Percentiles rank a stretch among this genome's conserved stretches.
phyloP scores from a whole-genome alignment of 2,888 invertebrate genomes.

The Oscheius sp. region DNA sequence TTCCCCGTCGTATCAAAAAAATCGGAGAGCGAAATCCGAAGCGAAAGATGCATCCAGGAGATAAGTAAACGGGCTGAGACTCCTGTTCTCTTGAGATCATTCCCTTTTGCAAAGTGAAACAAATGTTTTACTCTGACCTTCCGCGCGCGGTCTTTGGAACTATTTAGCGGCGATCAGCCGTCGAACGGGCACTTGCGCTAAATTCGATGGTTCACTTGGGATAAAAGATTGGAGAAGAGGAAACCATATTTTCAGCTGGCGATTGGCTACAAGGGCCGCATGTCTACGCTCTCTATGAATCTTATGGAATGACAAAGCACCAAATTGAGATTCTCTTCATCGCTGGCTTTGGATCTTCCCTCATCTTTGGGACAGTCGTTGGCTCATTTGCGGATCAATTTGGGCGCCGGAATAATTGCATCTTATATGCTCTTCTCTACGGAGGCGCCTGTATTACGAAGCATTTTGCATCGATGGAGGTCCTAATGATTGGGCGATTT shows the following conservation, averaged over 20 bases:
- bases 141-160: too few species aligned
- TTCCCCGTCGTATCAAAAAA: too few species aligned
- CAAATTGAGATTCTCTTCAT: constrained; percentile 72
- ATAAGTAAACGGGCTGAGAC: too few species aligned
- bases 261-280: constrained; percentile 75
- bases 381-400: constrained; percentile 74
- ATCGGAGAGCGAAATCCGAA: too few species aligned
- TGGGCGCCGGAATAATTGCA: constrained; percentile 73
- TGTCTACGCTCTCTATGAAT: constrained; percentile 74
- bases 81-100: too few species aligned
- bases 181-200: too few species aligned
- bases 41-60: too few species aligned
- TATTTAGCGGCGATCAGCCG: too few species aligned
- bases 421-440: constrained; percentile 74
- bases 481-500: constrained; percentile 72
- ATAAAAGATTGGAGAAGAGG: too few species aligned
- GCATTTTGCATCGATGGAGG: constrained; percentile 73
- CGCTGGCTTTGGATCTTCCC: constrained; percentile 74
- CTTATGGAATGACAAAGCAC: constrained; percentile 73
- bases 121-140: too few species aligned
- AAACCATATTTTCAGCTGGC: constrained; percentile 72
- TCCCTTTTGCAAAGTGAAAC: too few species aligned
- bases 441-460: constrained; percentile 74
- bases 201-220: too few species aligned
- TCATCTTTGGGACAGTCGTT: constrained; percentile 74